These are phyloP conservation scores for Eudyptes chrysolophus DNA, from an alignment of 2,113 vertebrate species.

Conservation along the genomic window DNA sequence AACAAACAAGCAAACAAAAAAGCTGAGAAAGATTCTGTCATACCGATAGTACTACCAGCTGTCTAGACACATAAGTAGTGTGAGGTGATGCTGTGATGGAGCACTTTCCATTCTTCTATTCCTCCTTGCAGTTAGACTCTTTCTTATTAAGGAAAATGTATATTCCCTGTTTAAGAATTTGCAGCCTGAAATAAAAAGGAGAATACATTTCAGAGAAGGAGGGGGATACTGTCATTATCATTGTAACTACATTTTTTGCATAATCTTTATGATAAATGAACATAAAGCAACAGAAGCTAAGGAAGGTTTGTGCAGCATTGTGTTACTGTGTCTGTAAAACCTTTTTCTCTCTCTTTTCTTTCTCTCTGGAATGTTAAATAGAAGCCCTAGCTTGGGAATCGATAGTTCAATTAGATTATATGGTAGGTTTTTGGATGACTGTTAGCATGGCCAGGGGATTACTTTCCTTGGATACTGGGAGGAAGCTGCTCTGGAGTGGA, in stretches of 20 bases:
- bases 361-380: constrained; percentile 75
- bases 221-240: constrained; percentile 20
- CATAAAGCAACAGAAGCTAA: constrained; percentile 42
- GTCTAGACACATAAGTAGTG: not conserved
- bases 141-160: not conserved
- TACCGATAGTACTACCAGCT: not conserved
- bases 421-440: constrained; percentile 63
- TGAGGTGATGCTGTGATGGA: not conserved
- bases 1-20: not conserved
- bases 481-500: constrained; percentile 6
- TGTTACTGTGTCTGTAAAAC: constrained; percentile 21
- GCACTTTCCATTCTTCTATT: not conserved
- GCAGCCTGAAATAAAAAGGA: constrained; percentile 48
- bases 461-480: constrained; percentile 51
- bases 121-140: not conserved
- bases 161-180: not conserved
- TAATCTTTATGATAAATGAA: constrained; percentile 61
- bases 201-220: constrained; percentile 50
- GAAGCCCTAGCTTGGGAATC: constrained; percentile 70
- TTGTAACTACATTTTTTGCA: constrained; percentile 42
- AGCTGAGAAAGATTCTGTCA: not conserved
- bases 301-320: constrained; percentile 1
- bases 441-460: constrained; percentile 69
- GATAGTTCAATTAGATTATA: constrained; percentile 79
- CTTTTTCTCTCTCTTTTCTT: constrained; percentile 40